Base-by-base conservation (phyloP, 2,888 invertebrate genomes). In the Acleris sparsana region DNA sequence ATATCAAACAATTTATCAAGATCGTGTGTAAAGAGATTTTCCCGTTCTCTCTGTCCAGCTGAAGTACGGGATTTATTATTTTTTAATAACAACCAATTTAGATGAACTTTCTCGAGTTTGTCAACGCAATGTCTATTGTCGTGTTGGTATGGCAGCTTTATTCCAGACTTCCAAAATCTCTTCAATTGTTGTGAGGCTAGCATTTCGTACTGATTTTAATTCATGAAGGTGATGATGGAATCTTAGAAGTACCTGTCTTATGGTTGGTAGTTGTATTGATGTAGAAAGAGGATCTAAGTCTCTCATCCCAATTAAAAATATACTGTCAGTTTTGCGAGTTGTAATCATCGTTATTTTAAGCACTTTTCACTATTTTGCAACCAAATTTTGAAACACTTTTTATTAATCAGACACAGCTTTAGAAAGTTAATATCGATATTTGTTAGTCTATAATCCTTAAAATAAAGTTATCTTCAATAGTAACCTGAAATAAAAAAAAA, bases 71-170 rank as follows among this genome's bases (percentile, higher is more conserved):
- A n/a, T 46, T 46, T 46, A 17, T 46, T 46, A n/a, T 46, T 46
- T 16, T 46, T 46, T 46, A 46, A 46, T 17, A 46, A 46, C n/a
- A 46, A 46, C 46, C 46, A 46, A 17, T 16, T 46, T 46, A 13
- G 13, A 46, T 46, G 46, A 46, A 46, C n/a, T 46, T 46, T 46
- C n/a, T 46, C 46, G 46, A 46, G 46, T 46, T 46, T 46, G 16
- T 46, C 46, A 33, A 33, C 33, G 33, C 33, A 33, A 33, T 33
- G 33, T 33, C 9, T 33, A 33, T 33, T 33, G 0, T 33, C 33
- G 33, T 7, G 33, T 33, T 33, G 33, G 33, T 33, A 33, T 33
- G 33, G 33, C 33, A 33, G 33, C 7, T 33, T 33, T 33, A 33
- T 33, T 33, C 33, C 33, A 33, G 33, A 33, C 33, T 33, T 33